Evolutionary conservation across 2,113 vertebrate genomes (phyloP).

Genomic region (Perca fluviatilis): DNA sequence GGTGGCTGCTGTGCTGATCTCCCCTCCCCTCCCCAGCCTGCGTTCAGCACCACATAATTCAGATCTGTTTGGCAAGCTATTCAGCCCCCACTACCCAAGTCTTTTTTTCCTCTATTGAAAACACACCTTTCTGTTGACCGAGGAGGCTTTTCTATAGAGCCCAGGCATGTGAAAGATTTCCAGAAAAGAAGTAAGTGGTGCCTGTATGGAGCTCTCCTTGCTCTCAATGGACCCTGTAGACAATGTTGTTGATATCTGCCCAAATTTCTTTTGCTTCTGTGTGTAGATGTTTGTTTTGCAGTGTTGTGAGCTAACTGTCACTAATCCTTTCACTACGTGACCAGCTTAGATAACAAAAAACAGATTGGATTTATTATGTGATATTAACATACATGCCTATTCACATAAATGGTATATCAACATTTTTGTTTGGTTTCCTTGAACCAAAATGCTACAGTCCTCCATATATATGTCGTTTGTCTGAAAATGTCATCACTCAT

Average conservation of each 20-base stretch:
- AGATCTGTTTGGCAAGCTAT: constrained; percentile 69
- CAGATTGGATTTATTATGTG: not conserved
- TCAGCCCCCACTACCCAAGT: constrained; percentile 53
- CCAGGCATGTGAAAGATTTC: constrained; percentile 73
- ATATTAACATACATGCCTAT: not conserved
- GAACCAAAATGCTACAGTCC: not conserved
- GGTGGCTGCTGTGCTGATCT: constrained; percentile 57
- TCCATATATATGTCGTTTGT: constrained; percentile 23
- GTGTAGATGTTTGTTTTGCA: constrained; percentile 32
- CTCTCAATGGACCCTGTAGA: constrained; percentile 69
- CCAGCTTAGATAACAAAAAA: not conserved
- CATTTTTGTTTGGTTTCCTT: not conserved
- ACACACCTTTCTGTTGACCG: constrained; percentile 82
- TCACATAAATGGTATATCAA: not conserved
- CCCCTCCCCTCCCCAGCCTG: constrained; percentile 35
- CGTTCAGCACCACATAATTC: constrained; percentile 67
- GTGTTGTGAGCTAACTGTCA: constrained; percentile 40
- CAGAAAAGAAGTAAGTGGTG: constrained; percentile 74
- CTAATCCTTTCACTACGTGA: constrained; percentile 35
- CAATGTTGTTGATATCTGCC: constrained; percentile 75
- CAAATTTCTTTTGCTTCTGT: constrained; percentile 53
- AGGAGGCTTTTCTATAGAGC: constrained; percentile 71
- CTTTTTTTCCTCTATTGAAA: constrained; percentile 77
- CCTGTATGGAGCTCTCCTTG: constrained; percentile 66
- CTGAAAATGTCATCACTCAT: constrained; percentile 58